Percentiles rank a stretch among this genome's conserved stretches.
Evolutionary conservation across 2,797 vertebrate genomes (phyloP).

Genomic region (Cheirogaleus major): DNA sequence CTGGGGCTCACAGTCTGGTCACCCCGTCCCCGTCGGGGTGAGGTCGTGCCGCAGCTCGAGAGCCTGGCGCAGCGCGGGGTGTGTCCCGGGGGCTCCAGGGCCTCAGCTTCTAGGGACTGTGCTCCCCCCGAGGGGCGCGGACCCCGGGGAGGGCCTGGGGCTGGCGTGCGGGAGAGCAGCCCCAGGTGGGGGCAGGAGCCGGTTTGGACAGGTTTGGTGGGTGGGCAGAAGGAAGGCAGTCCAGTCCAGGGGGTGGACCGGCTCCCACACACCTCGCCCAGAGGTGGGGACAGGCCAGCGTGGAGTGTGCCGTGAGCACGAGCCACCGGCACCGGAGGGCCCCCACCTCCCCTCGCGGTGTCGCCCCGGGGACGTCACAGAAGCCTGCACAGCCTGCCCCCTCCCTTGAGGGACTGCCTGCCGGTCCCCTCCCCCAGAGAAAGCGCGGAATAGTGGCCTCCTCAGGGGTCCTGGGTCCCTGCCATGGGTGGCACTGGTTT

Average conservation of each 20-base stretch:
- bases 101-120: background rate
- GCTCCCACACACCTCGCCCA: too few species aligned
- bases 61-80: accelerated
- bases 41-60: background rate
- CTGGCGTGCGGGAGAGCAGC: background rate
- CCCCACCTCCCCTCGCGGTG: accelerated
- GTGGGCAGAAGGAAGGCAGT: background rate
- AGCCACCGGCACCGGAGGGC: too few species aligned
- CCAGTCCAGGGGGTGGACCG: background rate
- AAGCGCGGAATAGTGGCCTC: background rate
- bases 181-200: background rate
- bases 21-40: accelerated
- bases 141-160: too few species aligned
- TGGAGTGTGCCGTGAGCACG: too few species aligned
- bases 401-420: background rate
- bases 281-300: background rate
- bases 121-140: too few species aligned
- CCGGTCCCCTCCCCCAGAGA: background rate
- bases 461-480: background rate
- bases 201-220: background rate
- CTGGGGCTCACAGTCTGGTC: too few species aligned
- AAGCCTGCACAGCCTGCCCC: accelerated
- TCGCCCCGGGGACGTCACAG: accelerated
- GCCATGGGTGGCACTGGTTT: accelerated
- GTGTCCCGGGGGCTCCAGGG: too few species aligned